Percentiles rank a stretch among this genome's conserved stretches.
phyloP scores from a whole-genome alignment of 2,888 invertebrate species.

The Lepidochrysops patricia region DNA sequence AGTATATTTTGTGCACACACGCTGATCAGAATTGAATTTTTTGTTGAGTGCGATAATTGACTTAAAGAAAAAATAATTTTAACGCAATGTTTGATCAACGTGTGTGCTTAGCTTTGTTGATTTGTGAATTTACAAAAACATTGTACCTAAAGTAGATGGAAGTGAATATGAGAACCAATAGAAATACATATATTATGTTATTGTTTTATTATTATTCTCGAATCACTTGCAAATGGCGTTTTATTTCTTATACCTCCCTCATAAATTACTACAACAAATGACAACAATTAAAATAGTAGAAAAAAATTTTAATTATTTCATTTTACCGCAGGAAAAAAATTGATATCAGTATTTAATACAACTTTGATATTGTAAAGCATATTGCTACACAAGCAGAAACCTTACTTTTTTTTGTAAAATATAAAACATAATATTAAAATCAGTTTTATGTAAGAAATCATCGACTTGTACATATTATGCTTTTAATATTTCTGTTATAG shows the following conservation, averaged over 20 bases:
- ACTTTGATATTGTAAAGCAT: too few species aligned
- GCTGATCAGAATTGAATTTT: constrained; percentile 36
- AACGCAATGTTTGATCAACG: constrained; percentile 35
- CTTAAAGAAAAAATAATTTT: constrained; percentile 13
- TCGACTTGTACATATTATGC: too few species aligned
- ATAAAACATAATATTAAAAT: too few species aligned
- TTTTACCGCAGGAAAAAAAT: not conserved
- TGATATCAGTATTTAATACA: too few species aligned
- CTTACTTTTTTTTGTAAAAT: too few species aligned
- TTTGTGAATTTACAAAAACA: constrained; percentile 62
- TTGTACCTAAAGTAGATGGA: constrained; percentile 65
- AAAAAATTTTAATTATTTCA: too few species aligned
- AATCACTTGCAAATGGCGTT: constrained; percentile 70
- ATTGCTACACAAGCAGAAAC: too few species aligned
- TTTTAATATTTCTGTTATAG: too few species aligned
- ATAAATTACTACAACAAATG: not conserved
- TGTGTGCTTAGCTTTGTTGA: constrained; percentile 56
- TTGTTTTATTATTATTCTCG: constrained; percentile 72
- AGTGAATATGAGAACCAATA: constrained; percentile 68
- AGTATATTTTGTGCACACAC: constrained; percentile 49
- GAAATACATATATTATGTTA: constrained; percentile 67
- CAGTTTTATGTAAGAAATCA: too few species aligned
- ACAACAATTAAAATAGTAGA: not conserved
- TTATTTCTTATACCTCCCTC: constrained; percentile 37
- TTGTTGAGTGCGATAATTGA: constrained; percentile 19